Conservation (phyloP, 2,113 vertebrate species). For the Pituophis catenifer region DNA sequence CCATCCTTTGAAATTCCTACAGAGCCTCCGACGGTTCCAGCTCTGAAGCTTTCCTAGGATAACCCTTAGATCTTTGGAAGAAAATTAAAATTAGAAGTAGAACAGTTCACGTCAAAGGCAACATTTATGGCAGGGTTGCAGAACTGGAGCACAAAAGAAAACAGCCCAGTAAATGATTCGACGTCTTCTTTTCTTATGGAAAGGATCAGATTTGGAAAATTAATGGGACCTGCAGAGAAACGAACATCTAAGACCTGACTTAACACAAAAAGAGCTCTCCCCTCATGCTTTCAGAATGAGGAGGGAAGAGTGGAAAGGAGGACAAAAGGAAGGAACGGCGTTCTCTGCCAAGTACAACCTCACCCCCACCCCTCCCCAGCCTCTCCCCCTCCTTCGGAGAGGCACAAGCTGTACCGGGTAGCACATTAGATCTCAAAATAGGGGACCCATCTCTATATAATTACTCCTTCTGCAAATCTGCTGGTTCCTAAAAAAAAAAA, state of each 20-base stretch:
- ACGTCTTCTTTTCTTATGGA: neutral
- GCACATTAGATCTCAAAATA: neutral
- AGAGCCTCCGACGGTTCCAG: neutral
- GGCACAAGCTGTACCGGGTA: neutral
- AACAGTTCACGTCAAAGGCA: neutral
- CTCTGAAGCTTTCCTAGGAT: neutral
- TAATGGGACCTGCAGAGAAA: neutral
- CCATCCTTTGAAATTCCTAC: neutral
- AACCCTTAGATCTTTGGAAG: neutral
- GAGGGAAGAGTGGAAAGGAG: neutral
- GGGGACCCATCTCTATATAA: neutral
- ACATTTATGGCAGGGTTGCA: neutral
- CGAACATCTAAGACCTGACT: neutral
- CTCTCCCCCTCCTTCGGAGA: neutral
- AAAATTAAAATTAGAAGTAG: neutral
- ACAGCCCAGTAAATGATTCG: neutral
- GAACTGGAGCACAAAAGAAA: neutral
- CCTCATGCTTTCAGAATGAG: neutral
- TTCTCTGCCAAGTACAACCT: neutral
- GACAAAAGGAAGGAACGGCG: neutral
- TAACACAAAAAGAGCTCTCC: neutral
- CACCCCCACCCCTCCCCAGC: neutral
- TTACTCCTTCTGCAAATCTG: neutral
- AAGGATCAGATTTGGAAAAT: neutral
- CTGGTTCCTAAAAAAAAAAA: neutral